These are phyloP conservation scores for Caenorhabditis sp. DNA, from an alignment of 2,888 invertebrate species.

Conservation along the genomic window DNA sequence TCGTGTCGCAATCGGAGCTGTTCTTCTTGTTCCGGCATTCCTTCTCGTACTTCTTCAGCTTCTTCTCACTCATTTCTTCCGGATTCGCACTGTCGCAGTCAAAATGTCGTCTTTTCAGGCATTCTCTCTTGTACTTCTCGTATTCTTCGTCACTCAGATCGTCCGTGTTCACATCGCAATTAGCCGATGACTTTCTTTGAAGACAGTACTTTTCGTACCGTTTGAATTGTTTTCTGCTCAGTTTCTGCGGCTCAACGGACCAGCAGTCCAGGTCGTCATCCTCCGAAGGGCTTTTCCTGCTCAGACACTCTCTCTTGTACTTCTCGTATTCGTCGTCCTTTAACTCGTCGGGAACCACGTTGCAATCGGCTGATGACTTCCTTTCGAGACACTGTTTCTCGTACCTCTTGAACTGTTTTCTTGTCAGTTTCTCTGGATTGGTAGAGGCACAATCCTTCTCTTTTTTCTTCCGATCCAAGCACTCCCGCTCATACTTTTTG, in stretches of 20 bases:
- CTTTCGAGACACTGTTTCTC: slow-evolving; percentile 1
- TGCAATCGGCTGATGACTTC: background rate
- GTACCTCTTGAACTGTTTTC: slow-evolving; percentile 3
- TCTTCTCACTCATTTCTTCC: slow-evolving; percentile 9
- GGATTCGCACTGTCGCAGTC: slow-evolving; percentile 7
- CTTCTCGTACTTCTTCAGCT: slow-evolving; percentile 2
- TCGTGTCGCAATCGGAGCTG: background rate
- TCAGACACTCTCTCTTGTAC: background rate
- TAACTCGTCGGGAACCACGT: background rate
- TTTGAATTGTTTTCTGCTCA: background rate
- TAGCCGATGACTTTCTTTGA: background rate
- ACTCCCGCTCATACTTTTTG: slow-evolving; percentile 1
- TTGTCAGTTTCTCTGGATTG: background rate
- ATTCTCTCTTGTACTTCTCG: background rate
- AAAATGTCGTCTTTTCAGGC: background rate
- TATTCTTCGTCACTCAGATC: background rate
- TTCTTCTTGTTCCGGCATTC: background rate
- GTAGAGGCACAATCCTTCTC: background rate
- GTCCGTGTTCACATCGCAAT: background rate
- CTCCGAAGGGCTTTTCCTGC: background rate
- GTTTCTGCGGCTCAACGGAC: background rate
- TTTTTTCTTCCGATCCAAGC: background rate
- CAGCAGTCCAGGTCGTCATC: background rate
- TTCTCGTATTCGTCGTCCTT: background rate
- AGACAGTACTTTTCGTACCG: background rate